Evolutionary conservation across 64 coral and sea anemone species (phyloP).

Genomic region (Porites australiensis): DNA sequence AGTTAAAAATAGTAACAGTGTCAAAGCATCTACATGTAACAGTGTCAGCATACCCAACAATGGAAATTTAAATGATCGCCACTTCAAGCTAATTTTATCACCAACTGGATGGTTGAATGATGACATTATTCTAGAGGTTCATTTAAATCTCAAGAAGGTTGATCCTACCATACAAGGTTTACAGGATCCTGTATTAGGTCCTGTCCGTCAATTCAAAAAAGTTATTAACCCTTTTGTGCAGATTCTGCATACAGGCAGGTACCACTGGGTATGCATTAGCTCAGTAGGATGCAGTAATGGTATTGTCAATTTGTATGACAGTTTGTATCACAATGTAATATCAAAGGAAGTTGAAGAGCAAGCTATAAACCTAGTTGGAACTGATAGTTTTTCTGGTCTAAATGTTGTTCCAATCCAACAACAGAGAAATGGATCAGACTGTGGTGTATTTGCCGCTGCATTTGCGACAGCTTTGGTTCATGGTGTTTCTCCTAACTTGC

Average conservation of each 20-base stretch:
- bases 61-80: slow-evolving; percentile 13
- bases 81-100: slow-evolving; percentile 45
- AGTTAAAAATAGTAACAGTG: too few relatives aligned
- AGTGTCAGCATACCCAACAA: slow-evolving; percentile 32
- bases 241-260: slow-evolving; percentile 51
- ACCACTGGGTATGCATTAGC: slow-evolving; percentile 68
- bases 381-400: slow-evolving; percentile 32
- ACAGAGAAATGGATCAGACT: slow-evolving; percentile 35
- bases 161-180: slow-evolving; percentile 46
- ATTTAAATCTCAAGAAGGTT: slow-evolving; percentile 46
- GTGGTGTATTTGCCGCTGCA: slow-evolving; percentile 7
- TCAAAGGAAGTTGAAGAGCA: slow-evolving; percentile 58
- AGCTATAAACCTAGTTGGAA: slow-evolving; percentile 52
- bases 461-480: slow-evolving; percentile 14
- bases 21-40: too few relatives aligned
- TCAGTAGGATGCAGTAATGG: slow-evolving; percentile 51
- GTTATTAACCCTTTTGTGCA: slow-evolving; percentile 39
- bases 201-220: slow-evolving; percentile 46
- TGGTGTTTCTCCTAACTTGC: slow-evolving; percentile 5
- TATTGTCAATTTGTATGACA: slow-evolving; percentile 66
- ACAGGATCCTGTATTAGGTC: slow-evolving; percentile 33
- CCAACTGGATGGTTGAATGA: slow-evolving; percentile 60
- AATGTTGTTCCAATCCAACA: slow-evolving; percentile 46
- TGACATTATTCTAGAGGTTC: slow-evolving; percentile 61
- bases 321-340: slow-evolving; percentile 56